Percentiles rank a stretch among this genome's conserved stretches.
phyloP scores from a whole-genome alignment of 1,140 invertebrate genomes.

The Eriosoma lanigerum region DNA sequence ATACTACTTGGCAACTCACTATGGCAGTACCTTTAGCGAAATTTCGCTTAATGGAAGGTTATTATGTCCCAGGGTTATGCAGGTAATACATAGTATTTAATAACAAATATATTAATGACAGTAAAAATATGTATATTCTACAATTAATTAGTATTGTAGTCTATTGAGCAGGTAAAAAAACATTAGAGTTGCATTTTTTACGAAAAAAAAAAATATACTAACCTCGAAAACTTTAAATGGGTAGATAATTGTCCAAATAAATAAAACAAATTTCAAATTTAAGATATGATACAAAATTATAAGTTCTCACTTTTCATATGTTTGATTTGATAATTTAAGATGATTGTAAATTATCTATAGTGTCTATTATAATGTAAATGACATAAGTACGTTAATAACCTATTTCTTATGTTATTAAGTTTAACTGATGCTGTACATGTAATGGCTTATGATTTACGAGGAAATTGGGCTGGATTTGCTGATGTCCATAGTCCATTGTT shows the following conservation, averaged over 20 bases:
- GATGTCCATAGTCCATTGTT: constrained; percentile 84
- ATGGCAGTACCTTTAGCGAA: constrained; percentile 84
- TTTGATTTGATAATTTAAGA: background rate
- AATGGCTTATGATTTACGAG: constrained; percentile 88
- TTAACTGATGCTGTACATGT: constrained; percentile 78
- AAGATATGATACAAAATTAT: too few relatives aligned
- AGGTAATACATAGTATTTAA: constrained; percentile 62
- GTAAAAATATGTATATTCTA: too few relatives aligned
- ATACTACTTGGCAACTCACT: constrained; percentile 80
- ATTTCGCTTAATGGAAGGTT: constrained; percentile 81
- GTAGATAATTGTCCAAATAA: too few relatives aligned
- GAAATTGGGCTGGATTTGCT: constrained; percentile 88
- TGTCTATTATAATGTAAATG: background rate
- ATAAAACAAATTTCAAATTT: too few relatives aligned
- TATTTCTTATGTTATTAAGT: constrained; percentile 52
- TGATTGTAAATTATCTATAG: background rate
- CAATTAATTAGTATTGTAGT: too few relatives aligned
- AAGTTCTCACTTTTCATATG: too few relatives aligned
- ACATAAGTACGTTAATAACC: too few relatives aligned
- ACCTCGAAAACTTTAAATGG: too few relatives aligned
- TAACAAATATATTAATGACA: too few relatives aligned
- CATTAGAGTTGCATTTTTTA: too few relatives aligned
- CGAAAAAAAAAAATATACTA: too few relatives aligned
- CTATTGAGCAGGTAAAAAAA: too few relatives aligned
- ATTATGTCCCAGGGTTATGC: constrained; percentile 84